Conservation (phyloP, 2,113 vertebrate species). For the Callionymus lyra region DNA sequence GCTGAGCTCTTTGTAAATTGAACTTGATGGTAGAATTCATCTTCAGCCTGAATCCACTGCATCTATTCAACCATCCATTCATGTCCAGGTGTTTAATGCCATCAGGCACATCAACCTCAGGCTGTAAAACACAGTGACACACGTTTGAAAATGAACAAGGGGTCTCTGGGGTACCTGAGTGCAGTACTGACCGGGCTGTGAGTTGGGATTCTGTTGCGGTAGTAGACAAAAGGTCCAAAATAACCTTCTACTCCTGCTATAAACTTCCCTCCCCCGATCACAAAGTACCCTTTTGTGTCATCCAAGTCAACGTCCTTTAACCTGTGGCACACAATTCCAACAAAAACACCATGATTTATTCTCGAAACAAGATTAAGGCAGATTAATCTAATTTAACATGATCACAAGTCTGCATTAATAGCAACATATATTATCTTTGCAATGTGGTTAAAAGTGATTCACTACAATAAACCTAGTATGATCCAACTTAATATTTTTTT, state of each 20-base stretch:
- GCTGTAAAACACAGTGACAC: constrained; percentile 32
- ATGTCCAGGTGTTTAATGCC: constrained; percentile 45
- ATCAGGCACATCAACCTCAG: constrained; percentile 43
- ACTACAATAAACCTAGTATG: too few species aligned
- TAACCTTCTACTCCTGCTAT: constrained; percentile 58
- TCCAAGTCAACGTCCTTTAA: constrained; percentile 41
- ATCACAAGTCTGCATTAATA: too few species aligned
- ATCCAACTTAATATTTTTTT: too few species aligned
- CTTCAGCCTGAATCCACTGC: constrained; percentile 48
- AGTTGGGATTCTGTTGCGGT: constrained; percentile 47
- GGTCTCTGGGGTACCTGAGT: background rate
- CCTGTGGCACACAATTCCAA: constrained; percentile 44
- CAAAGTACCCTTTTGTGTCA: constrained; percentile 68
- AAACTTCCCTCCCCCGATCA: constrained; percentile 64
- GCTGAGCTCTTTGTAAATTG: constrained; percentile 18
- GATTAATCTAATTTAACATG: too few species aligned
- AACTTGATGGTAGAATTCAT: constrained; percentile 34
- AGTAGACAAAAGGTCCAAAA: constrained; percentile 62
- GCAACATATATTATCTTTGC: too few species aligned
- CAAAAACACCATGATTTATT: too few species aligned
- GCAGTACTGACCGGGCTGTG: constrained; percentile 27
- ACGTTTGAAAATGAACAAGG: background rate
- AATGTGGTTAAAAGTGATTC: too few species aligned
- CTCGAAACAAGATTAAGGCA: too few species aligned
- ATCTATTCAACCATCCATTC: constrained; percentile 56